These are phyloP conservation scores for Sylvia borin DNA, from an alignment of 2,797 vertebrate species.

Conservation along the genomic window DNA sequence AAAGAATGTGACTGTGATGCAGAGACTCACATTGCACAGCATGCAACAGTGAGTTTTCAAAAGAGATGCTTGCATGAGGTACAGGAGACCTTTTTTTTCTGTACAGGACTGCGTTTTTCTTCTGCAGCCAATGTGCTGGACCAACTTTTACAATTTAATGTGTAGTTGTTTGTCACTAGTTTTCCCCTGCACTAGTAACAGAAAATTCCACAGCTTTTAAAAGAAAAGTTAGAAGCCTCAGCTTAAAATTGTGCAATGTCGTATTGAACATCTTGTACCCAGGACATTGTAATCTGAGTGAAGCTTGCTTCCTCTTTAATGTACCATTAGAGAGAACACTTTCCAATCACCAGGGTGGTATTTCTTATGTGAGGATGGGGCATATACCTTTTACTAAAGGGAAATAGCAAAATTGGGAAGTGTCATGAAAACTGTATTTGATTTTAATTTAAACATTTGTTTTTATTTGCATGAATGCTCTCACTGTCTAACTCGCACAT, in stretches of 20 bases:
- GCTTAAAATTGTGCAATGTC: neutral
- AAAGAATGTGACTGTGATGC: conserved; percentile 32
- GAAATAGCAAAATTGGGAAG: neutral
- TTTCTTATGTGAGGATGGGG: neutral
- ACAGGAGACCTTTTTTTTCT: neutral
- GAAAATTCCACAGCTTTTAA: neutral
- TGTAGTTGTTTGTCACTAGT: neutral
- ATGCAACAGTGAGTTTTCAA: neutral
- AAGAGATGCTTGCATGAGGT: neutral
- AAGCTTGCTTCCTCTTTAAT: neutral
- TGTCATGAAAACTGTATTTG: neutral
- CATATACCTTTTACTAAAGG: neutral
- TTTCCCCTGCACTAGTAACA: neutral
- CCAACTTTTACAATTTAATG: neutral
- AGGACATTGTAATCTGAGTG: neutral
- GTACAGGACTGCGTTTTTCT: neutral
- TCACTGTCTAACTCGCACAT: neutral
- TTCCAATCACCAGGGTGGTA: neutral
- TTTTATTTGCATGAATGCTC: neutral
- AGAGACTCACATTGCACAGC: neutral
- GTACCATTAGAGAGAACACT: neutral
- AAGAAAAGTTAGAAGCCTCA: neutral
- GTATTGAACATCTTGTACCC: neutral
- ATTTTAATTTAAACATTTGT: neutral
- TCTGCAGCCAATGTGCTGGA: neutral